Evolutionary conservation across 2,797 vertebrate genomes (phyloP), one percentile per base, ranked within the genome.

Genomic region (Sandelia bainsii): DNA sequence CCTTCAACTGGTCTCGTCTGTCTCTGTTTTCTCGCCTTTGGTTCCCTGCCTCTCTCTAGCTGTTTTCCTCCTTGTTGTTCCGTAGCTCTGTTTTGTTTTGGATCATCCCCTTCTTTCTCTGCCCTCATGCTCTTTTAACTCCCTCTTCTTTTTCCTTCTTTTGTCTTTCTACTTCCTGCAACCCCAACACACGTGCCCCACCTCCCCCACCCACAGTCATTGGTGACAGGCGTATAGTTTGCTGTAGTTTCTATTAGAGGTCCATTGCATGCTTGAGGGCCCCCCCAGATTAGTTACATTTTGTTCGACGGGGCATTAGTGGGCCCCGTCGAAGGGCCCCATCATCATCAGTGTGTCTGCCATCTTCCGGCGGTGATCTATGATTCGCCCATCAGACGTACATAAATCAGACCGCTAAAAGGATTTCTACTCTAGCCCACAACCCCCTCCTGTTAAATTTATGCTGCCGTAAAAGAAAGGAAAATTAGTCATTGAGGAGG

Each of bases 281-380:
- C 86, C 90, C 90, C 93, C 90, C 90, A 95, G 94, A 95, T 95
- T 95, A 94, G 95, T 95, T 95, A 95, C 94, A 95, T 95, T 95
- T 95, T 95, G 95, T 94, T 94, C 94, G 85, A 89, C 81, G 85
- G 92, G 92, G 93, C 93, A 95, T 95, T 95, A 95, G 94, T 75
- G 89, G 91, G 91, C 89, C 92, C 91, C 91, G 90, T 93, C 83
- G 89, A 91, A 92, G 89, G 92, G 90, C 86, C 92, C 95, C 93
- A 95, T 95, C 95, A 95, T 93, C 93, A 95, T 91, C 92, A 92
- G 89, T 89, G 91, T 93, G 94, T 93, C 93, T 93, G 92, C 93
- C 92, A 91, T 93, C 93, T 91, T 91, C 90, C 77, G 54, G 78
- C 79, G 79, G 91, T 95, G 95, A 95, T 95, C 93, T 95, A 95